Percentiles rank a stretch among this genome's conserved stretches.
Evolutionary conservation across 2,113 vertebrate genomes (phyloP).

Genomic region (Saguinus midas): DNA sequence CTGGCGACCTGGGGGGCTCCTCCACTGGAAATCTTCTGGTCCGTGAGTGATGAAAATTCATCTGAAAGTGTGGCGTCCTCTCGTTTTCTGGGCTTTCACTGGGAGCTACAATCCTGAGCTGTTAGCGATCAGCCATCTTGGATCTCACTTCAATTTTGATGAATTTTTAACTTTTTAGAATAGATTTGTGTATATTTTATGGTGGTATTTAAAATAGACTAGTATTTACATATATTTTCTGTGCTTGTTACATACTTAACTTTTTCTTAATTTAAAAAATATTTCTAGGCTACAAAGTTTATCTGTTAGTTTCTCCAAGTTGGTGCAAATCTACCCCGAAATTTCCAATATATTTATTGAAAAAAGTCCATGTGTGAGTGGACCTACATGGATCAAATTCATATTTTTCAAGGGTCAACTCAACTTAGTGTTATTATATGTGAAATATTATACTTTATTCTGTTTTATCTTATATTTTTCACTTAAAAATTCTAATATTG

Average conservation of each 20-base stretch:
- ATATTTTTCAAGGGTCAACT: not conserved
- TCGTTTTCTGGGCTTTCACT: no score
- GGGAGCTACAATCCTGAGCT: no score
- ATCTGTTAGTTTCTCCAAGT: not conserved
- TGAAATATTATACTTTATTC: not conserved
- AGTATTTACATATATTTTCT: not conserved
- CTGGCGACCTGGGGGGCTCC: no score
- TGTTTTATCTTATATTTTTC: not conserved
- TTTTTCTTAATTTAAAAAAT: not conserved
- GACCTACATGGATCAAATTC: not conserved
- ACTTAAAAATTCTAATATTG: not conserved
- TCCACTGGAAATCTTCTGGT: no score
- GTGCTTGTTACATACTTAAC: not conserved
- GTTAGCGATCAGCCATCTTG: no score
- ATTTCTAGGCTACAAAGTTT: not conserved
- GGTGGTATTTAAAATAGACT: not conserved
- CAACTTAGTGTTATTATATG: not conserved
- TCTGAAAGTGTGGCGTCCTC: no score
- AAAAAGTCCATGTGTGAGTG: not conserved
- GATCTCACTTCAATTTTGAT: not conserved
- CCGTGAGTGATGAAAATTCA: no score
- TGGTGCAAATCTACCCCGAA: not conserved
- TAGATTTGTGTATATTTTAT: not conserved
- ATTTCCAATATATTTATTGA: not conserved
- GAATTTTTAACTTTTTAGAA: not conserved